A percentile compares a stretch with the other conserved stretches of the same genome.
Evolutionary conservation across 2,113 vertebrate species (phyloP).

Genomic region (Gobius niger): DNA sequence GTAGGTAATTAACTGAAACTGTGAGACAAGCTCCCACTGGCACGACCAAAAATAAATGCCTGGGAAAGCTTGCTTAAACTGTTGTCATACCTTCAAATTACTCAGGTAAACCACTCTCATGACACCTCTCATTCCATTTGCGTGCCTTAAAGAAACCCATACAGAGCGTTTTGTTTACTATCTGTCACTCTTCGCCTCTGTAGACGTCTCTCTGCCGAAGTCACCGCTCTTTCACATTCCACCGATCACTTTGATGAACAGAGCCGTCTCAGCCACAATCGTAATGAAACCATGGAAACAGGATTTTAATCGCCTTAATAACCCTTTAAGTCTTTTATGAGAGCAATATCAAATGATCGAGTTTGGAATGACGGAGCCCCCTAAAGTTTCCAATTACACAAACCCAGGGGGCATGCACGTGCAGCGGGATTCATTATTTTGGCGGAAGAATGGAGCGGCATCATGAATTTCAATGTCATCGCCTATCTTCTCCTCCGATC

Average conservation of each 20-base stretch:
- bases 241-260: constrained; percentile 4
- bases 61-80: too few species aligned
- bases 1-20: too few species aligned
- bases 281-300: constrained; percentile 7
- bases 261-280: background rate
- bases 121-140: background rate
- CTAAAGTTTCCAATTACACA: constrained; percentile 54
- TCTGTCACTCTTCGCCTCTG: background rate
- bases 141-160: background rate
- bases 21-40: too few species aligned
- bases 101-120: background rate
- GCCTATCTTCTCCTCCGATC: constrained; percentile 31
- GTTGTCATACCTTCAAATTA: too few species aligned
- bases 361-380: constrained; percentile 26
- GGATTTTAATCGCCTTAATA: constrained; percentile 2
- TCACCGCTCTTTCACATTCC: background rate
- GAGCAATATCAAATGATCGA: constrained; percentile 25
- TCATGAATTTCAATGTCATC: constrained; percentile 30
- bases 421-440: constrained; percentile 47
- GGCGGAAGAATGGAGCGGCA: constrained; percentile 31
- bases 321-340: constrained; percentile 16
- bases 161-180: background rate
- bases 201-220: background rate
- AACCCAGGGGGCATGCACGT: constrained; percentile 35
- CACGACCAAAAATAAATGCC: too few species aligned